Evolutionary conservation across 1,140 invertebrate genomes (phyloP).

Genomic region (Platyscapa corneri): DNA sequence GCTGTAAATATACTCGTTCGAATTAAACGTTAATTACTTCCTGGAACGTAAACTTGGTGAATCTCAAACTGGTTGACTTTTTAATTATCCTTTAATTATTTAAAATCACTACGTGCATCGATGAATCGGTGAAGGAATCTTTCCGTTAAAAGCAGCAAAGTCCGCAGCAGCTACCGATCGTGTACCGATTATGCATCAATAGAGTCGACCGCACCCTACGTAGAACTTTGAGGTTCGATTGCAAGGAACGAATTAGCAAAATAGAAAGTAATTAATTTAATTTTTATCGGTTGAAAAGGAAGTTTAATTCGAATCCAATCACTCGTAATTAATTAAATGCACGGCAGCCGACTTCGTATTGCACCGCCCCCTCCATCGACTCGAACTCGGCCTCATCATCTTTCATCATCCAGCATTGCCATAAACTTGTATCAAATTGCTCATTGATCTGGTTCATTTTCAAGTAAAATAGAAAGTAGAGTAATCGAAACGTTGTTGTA

Average conservation of each 20-base stretch:
- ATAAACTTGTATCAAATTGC: too few species aligned
- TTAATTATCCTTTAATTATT: too few species aligned
- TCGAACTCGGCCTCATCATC: neutral
- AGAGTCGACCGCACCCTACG: neutral
- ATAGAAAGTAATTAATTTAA: neutral
- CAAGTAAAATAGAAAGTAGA: too few species aligned
- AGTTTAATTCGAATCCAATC: constrained; percentile 8
- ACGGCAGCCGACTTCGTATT: neutral
- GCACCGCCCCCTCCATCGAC: constrained; percentile 15
- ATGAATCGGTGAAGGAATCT: too few species aligned
- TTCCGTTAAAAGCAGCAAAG: too few species aligned
- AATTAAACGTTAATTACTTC: neutral
- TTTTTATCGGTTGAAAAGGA: neutral
- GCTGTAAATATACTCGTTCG: neutral
- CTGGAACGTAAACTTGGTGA: neutral
- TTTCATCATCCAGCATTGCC: too few species aligned
- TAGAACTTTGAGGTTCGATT: neutral
- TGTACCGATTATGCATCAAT: too few species aligned
- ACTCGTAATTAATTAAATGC: neutral
- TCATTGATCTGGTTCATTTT: too few species aligned
- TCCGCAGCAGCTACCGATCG: neutral
- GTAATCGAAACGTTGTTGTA: too few species aligned
- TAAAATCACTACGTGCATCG: too few species aligned
- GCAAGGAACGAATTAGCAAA: neutral
- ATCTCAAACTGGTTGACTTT: too few species aligned